These are phyloP conservation scores for Osedax fenrisi DNA, from an alignment of 2,888 invertebrate species.

Conservation along the genomic window DNA sequence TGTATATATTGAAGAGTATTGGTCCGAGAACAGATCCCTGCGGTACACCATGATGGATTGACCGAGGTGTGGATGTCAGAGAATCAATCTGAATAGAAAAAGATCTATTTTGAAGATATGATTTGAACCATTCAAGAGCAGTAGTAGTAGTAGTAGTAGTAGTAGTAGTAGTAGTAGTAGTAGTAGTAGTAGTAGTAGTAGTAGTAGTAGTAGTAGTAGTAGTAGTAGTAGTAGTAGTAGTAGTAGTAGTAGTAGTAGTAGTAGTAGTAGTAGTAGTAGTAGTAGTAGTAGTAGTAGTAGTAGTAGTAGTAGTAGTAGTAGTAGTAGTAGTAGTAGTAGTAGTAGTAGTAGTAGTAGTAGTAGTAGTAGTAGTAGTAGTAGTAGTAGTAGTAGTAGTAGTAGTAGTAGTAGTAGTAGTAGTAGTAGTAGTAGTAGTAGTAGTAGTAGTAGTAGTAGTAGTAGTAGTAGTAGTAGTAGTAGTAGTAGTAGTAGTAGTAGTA, in stretches of 20 bases:
- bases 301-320: conserved; percentile 2
- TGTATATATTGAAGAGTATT: too few species aligned
- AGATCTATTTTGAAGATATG: too few species aligned
- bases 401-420: conserved; percentile 2
- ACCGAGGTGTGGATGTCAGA: too few species aligned
- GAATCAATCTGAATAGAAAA: too few species aligned
- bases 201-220: too few species aligned
- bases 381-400: conserved; percentile 2
- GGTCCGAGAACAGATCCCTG: too few species aligned
- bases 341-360: conserved; percentile 2
- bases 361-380: conserved; percentile 2
- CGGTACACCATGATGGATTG: too few species aligned
- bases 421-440: conserved; percentile 2
- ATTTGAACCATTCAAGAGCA: too few species aligned
- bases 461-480: background rate
- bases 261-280: conserved; percentile 2
- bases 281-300: conserved; percentile 2
- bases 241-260: conserved; percentile 2
- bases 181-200: too few species aligned
- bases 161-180: too few species aligned
- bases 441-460: background rate
- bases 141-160: too few species aligned
- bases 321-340: conserved; percentile 2
- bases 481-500: too few species aligned
- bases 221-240: conserved; percentile 2